These are phyloP conservation scores for Hydrotaea diabolus DNA, from an alignment of 2,888 invertebrate genomes.

Conservation along the genomic window DNA sequence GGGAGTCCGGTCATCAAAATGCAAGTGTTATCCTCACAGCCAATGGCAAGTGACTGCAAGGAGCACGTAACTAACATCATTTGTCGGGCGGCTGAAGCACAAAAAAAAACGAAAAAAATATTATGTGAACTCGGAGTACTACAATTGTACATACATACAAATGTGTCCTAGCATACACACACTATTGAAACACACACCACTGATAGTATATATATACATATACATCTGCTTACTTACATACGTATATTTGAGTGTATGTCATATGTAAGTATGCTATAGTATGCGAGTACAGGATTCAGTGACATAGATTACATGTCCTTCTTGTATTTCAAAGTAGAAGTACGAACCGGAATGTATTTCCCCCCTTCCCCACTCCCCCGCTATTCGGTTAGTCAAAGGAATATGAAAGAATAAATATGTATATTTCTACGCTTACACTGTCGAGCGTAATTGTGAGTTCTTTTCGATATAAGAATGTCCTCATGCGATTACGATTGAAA, in stretches of 20 bases:
- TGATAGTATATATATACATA: no score
- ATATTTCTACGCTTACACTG: no score
- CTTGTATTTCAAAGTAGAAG: background rate
- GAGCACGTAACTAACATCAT: constrained; percentile 12
- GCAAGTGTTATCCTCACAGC: background rate
- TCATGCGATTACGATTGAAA: no score
- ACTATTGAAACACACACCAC: no score
- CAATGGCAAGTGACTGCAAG: background rate
- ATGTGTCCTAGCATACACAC: background rate
- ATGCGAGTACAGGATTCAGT: background rate
- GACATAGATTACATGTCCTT: background rate
- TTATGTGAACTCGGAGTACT: background rate
- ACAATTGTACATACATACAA: background rate
- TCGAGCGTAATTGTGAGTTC: no score
- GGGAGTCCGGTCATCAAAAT: background rate
- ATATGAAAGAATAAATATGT: background rate
- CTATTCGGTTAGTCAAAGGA: background rate
- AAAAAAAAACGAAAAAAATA: no score
- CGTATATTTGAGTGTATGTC: no score
- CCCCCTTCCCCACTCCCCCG: background rate
- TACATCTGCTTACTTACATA: no score
- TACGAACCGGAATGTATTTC: background rate
- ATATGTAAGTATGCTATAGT: no score
- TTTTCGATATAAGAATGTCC: no score
- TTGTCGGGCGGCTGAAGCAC: background rate